Evolutionary conservation across 2,113 vertebrate genomes (phyloP).

Genomic region (Sander lucioperca): DNA sequence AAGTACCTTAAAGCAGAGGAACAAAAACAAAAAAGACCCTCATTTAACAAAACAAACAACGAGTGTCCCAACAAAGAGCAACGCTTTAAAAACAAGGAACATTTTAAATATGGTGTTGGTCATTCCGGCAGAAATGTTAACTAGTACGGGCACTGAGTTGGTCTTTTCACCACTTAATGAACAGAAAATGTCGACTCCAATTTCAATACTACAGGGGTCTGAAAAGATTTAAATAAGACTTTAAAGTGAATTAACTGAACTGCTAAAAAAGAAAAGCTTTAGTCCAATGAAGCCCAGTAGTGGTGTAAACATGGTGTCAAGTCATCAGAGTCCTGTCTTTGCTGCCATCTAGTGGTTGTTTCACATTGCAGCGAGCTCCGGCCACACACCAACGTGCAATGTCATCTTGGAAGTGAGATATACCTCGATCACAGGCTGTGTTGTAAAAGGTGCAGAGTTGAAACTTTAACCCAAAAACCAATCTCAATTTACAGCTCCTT

Average conservation of each 20-base stretch:
- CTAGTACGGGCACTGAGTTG: not conserved
- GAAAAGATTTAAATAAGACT: not conserved
- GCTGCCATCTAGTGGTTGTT: slow-evolving; percentile 56
- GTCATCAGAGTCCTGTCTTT: slow-evolving; percentile 8
- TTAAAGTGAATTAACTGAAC: not conserved
- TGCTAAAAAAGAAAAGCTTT: too few relatives aligned
- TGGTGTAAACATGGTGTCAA: not conserved
- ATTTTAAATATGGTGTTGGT: not conserved
- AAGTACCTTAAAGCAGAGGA: slow-evolving; percentile 87
- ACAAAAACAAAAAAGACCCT: not conserved
- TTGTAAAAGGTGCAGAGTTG: not conserved
- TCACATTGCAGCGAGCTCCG: not conserved
- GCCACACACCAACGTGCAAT: slow-evolving; percentile 15
- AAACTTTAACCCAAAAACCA: not conserved
- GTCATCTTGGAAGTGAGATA: slow-evolving; percentile 52
- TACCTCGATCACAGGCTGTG: not conserved
- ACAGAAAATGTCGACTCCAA: not conserved
- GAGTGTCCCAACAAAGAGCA: not conserved
- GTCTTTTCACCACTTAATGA: not conserved
- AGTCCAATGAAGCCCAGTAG: not conserved
- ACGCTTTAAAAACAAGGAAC: not conserved
- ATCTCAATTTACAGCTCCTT: not conserved
- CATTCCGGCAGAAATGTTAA: not conserved
- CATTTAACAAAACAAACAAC: not conserved
- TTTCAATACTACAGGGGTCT: not conserved